phyloP scores from a whole-genome alignment of 2,888 invertebrate species.

The Drosophila paramelanica region DNA sequence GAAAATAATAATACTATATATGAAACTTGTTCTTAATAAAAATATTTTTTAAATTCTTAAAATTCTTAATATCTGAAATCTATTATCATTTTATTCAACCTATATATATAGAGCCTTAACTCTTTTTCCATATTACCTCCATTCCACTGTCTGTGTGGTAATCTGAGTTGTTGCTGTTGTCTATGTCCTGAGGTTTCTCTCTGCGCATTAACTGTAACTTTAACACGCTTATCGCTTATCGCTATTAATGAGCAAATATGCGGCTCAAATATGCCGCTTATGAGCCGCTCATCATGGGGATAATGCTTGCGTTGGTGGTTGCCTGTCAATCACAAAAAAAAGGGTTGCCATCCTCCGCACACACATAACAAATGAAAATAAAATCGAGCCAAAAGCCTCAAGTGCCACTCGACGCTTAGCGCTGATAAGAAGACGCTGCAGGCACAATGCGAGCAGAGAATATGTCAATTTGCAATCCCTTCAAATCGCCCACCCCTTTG shows the following conservation, averaged over 20 bases:
- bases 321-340: constrained; percentile 75
- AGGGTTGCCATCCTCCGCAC: constrained; percentile 55
- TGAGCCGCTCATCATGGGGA: constrained; percentile 34
- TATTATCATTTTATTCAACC: too few relatives aligned
- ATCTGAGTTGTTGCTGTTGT: constrained; percentile 30
- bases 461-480: constrained; percentile 31
- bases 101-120: not conserved
- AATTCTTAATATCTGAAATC: too few relatives aligned
- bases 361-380: not conserved
- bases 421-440: constrained; percentile 70
- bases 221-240: constrained; percentile 73
- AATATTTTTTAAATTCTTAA: too few relatives aligned
- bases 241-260: constrained; percentile 82
- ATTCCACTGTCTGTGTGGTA: constrained; percentile 32
- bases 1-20: too few relatives aligned
- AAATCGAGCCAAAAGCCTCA: constrained; percentile 51
- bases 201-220: constrained; percentile 70
- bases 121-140: not conserved
- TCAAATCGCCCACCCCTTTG: not conserved
- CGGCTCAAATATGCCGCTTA: constrained; percentile 55
- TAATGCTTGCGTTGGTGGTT: constrained; percentile 40
- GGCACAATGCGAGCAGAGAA: constrained; percentile 30
- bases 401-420: constrained; percentile 62
- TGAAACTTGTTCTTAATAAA: too few relatives aligned
- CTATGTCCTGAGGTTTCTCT: constrained; percentile 15